A percentile compares a stretch with the other conserved stretches of the same genome.
These are phyloP conservation scores for Anoncus sp. DNA, from an alignment of 2,888 invertebrate species.

Conservation along the genomic window DNA sequence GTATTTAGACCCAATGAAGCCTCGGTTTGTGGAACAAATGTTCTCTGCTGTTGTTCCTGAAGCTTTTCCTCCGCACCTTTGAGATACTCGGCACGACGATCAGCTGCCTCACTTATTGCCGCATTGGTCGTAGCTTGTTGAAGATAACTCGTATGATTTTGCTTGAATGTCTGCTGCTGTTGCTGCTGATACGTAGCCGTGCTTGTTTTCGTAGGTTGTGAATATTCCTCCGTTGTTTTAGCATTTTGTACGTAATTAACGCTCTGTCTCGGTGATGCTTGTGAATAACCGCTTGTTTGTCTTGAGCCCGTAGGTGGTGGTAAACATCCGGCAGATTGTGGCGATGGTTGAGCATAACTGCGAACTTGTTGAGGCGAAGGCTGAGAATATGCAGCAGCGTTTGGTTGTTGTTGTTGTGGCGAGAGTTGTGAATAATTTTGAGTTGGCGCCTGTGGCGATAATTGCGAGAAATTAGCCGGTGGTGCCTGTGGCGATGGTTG, in stretches of 20 bases:
- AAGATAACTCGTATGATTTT: constrained; percentile 69
- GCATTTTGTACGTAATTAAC: constrained; percentile 62
- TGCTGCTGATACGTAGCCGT: constrained; percentile 70
- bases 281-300: constrained; percentile 68
- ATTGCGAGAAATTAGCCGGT: constrained; percentile 78
- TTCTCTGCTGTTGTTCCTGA: constrained; percentile 73
- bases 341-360: constrained; percentile 64
- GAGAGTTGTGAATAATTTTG: constrained; percentile 84
- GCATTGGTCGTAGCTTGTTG: constrained; percentile 66
- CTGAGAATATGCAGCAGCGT: constrained; percentile 72
- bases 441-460: constrained; percentile 70
- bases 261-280: constrained; percentile 71
- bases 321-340: constrained; percentile 61
- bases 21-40: constrained; percentile 68
- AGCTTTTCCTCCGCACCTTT: constrained; percentile 71
- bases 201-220: constrained; percentile 59
- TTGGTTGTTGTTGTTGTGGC: constrained; percentile 80
- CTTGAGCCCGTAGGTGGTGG: constrained; percentile 65
- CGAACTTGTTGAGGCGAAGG: constrained; percentile 67
- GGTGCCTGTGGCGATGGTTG: constrained; percentile 71
- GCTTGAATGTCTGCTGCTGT: constrained; percentile 73
- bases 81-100: constrained; percentile 74
- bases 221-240: constrained; percentile 58
- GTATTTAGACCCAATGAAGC: constrained; percentile 70
- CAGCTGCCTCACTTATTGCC: constrained; percentile 68